Conservation (phyloP, 2,113 vertebrate genomes). For the Synodontis membranacea region DNA sequence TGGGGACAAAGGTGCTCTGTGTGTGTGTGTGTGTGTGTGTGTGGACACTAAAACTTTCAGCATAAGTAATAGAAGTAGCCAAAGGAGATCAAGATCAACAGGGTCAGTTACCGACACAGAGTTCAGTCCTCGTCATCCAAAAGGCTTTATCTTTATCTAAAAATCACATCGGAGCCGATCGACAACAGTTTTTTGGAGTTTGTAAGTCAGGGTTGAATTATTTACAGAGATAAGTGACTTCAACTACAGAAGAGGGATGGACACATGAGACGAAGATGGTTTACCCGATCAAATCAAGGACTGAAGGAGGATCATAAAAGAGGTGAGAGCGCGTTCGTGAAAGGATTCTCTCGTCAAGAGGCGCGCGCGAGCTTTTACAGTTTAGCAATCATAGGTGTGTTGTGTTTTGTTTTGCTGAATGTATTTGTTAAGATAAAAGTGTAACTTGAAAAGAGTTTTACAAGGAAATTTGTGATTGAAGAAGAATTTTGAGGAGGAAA, state of each 20-base stretch:
- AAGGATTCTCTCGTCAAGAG: not conserved
- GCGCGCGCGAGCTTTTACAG: not conserved
- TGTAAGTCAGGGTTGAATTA: not conserved
- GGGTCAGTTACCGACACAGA: not conserved
- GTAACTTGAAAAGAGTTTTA: not conserved
- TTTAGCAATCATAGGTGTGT: not conserved
- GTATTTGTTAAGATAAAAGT: not conserved
- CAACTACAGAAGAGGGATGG: not conserved
- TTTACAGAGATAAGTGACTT: not conserved
- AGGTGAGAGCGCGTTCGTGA: too few relatives aligned
- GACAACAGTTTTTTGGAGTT: not conserved
- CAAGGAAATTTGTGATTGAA: not conserved
- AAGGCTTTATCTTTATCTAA: not conserved
- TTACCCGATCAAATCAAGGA: not conserved
- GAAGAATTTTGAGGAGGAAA: not conserved
- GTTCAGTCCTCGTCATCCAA: not conserved
- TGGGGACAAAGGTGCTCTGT: conserved; percentile 64
- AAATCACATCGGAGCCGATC: not conserved
- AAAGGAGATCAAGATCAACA: conserved; percentile 32
- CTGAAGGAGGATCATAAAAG: not conserved
- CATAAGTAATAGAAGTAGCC: conserved; percentile 46
- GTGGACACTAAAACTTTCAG: conserved; percentile 42
- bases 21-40: conserved; percentile 45
- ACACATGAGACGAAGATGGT: not conserved
- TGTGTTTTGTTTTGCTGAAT: not conserved